These are phyloP conservation scores for Autographa pulchrina DNA, from an alignment of 2,888 invertebrate species.

Conservation along the genomic window DNA sequence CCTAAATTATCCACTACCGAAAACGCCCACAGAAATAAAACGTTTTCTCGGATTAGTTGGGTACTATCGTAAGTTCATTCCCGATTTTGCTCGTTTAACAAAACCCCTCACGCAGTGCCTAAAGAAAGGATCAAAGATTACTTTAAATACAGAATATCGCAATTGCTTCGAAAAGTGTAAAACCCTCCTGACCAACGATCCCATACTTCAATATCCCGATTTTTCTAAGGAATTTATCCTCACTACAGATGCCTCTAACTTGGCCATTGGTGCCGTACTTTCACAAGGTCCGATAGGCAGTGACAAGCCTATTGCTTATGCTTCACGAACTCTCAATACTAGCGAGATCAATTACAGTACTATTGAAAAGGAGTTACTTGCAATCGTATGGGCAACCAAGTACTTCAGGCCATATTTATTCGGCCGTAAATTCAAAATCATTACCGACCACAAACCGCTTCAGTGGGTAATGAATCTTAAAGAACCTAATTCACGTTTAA, in stretches of 20 bases:
- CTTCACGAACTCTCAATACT: neutral
- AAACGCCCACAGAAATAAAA: neutral
- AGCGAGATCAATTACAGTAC: slow-evolving; percentile 12
- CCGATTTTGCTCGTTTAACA: neutral
- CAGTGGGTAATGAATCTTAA: no score
- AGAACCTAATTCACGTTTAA: neutral
- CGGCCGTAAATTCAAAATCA: no score
- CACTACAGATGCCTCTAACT: slow-evolving; percentile 9
- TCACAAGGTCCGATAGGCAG: neutral
- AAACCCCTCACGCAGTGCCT: neutral
- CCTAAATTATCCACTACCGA: neutral
- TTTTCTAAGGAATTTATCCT: slow-evolving; percentile 7
- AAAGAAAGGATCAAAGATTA: neutral
- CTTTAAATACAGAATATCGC: neutral
- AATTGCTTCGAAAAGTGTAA: neutral
- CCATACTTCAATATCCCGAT: neutral
- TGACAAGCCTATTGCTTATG: slow-evolving; percentile 5
- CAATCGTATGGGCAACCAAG: neutral
- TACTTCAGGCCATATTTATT: no score
- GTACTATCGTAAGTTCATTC: neutral
- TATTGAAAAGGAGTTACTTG: neutral
- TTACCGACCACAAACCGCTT: no score
- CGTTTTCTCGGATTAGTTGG: neutral
- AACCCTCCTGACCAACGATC: neutral
- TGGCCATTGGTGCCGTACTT: slow-evolving; percentile 5